Evolutionary conservation across 2,888 invertebrate species (phyloP), one percentile per base, ranked within the genome.

Genomic region (Patella caerulea): DNA sequence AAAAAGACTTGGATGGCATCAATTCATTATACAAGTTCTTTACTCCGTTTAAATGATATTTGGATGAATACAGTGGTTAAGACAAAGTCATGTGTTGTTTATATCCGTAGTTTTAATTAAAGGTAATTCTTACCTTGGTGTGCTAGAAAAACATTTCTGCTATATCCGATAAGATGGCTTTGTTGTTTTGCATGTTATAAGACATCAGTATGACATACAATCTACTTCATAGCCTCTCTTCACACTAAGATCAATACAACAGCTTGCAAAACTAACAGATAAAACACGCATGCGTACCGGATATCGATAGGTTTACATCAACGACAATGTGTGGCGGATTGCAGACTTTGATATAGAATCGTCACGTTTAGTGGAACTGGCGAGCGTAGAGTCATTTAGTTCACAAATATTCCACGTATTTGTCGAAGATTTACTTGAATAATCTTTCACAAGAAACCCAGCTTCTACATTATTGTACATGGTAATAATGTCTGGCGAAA

Each of bases 231-330:
- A 65, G 19, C 65, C 19, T 24, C 24, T 24, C 24, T 65, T 24
- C 65, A 65, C 65, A 24, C 24, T 65, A 11, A 24, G 65, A 65
- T 65, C 65, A 65, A 65, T 65, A 65, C 65, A 19, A 65, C 24
- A 65, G 19, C 24, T 19, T 65, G 24, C 65, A 65, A 45, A n/a
- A 65, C 65, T 65, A 65, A 65, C 65, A 65, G 19, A 24, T 65
- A 65, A 24, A 65, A 65, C 65, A 65, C 65, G 65, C 65, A 65
- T 65, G 65, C 65, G 65, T 65, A 65, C 65, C 65, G 65, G 65
- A 65, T 65, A 65, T 65, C 65, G 65, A 65, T 24, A 65, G 24
- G 65, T 65, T 24, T 65, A 65, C 65, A 65, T 65, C 65, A 65
- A 65, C 24, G 65, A 65, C 65, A 19, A 65, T 15, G 65, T 65